Conservation (phyloP, 1,140 invertebrate species). For the Drosophila melanogaster region DNA sequence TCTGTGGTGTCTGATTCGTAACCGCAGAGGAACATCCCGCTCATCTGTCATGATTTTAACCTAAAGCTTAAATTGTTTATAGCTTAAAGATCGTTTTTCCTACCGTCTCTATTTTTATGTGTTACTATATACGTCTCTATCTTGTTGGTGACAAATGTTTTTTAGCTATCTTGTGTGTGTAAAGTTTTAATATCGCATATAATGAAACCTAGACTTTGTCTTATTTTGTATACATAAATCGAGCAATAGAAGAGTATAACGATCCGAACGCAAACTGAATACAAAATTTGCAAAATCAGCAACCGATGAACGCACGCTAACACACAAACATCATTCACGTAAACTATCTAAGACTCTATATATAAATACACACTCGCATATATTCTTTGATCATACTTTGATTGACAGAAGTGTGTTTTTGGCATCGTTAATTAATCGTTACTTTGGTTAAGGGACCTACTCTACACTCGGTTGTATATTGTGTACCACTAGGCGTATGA, state of each 20-base stretch:
- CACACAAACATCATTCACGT: conserved; percentile 19
- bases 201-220: conserved; percentile 48
- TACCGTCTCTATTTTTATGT: conserved; percentile 32
- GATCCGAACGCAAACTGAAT: conserved; percentile 33
- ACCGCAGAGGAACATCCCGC: conserved; percentile 9
- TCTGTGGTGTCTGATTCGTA: conserved; percentile 25
- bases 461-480: conserved; percentile 56
- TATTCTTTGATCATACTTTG: conserved; percentile 48
- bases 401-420: conserved; percentile 65
- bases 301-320: conserved; percentile 51
- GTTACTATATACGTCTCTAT: conserved; percentile 46
- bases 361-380: conserved; percentile 22
- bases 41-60: conserved; percentile 27
- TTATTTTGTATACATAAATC: conserved; percentile 34
- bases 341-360: conserved; percentile 43
- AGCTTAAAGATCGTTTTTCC: conserved; percentile 68
- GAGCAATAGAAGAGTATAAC: conserved; percentile 43
- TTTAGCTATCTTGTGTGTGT: conserved; percentile 76
- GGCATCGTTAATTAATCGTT: conserved; percentile 55
- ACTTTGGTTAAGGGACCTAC: conserved; percentile 60
- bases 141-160: conserved; percentile 44
- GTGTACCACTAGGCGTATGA: conserved; percentile 78
- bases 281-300: conserved; percentile 47
- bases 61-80: conserved; percentile 64
- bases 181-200: conserved; percentile 64